phyloP scores from a whole-genome alignment of 2,797 vertebrate species.

The Artibeus lituratus region DNA sequence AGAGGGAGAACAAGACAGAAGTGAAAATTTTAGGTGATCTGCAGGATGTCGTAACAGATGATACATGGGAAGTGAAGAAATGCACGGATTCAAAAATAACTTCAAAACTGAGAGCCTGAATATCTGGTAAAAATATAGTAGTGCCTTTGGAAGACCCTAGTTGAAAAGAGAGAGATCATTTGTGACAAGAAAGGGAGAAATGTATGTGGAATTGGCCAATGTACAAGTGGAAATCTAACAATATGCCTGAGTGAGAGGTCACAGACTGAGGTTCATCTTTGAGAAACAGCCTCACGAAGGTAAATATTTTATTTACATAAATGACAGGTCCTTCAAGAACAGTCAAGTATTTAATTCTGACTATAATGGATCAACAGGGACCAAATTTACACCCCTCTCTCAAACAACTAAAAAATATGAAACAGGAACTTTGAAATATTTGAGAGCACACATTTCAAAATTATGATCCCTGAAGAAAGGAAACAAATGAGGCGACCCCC shows the following conservation, averaged over 20 bases:
- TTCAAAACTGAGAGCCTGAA: background rate
- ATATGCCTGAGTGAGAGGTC: background rate
- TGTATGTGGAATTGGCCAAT: background rate
- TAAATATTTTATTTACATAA: slow-evolving; percentile 12
- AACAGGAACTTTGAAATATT: background rate
- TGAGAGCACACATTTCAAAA: background rate
- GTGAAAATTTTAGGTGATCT: background rate
- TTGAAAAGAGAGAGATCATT: background rate
- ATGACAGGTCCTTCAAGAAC: background rate
- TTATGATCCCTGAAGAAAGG: background rate
- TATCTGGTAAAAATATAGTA: background rate
- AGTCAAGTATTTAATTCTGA: background rate
- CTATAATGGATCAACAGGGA: background rate
- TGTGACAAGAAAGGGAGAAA: slow-evolving; percentile 19
- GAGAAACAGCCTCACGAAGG: background rate
- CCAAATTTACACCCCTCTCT: background rate
- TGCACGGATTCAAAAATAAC: background rate
- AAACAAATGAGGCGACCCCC: background rate
- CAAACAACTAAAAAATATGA: slow-evolving; percentile 12
- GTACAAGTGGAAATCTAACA: background rate
- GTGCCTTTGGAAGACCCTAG: background rate
- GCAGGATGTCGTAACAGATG: background rate
- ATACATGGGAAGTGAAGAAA: background rate
- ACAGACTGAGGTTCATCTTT: background rate
- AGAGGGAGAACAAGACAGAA: background rate